Base-by-base conservation (phyloP, 2,797 vertebrate genomes). In the Pangasius sanitwongsei region DNA sequence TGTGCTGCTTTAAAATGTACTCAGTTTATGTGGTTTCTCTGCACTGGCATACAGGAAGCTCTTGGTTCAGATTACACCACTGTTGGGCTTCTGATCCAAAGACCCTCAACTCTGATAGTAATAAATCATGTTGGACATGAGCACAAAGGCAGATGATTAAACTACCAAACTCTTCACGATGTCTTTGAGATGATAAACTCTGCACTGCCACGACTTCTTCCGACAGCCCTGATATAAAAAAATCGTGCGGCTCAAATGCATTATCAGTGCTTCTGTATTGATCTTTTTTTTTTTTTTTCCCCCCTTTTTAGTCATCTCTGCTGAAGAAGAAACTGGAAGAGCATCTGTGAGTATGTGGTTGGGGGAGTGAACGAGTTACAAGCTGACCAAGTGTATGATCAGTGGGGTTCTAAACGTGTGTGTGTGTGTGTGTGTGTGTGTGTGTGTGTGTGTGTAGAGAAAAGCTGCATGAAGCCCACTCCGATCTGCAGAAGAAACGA, bases 241-340 rank as follows among this genome's bases (percentile, higher is more conserved):
- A 53, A 15, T 25, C 48, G 3, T 48, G 41, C 72, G 28, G 70
- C 13, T n/a, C 6, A 50, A 53, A 53, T 5, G 1, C 5, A n/a
- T 3, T 8, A 31, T 15, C 23, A 15, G 55, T 92, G 77, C 0
- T 41, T 3, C 2, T 12, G 9, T 50, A 2, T 41, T 67, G 80
- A n/a, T 89, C 0, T 82, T 63, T 44, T n/a, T 23, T 6, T 28
- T 70, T n/a, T 74, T 55, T 31, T 77, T 87, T 65, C 89, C 48
- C 90, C 80, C 86, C 31, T 16, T 44, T 63, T 9, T 83, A 98
- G 97, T 97, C 97, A 0, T 96, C 96, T 8, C 91, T 97, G 82
- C 91, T 98, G 93, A 96, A 98, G 94, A 97, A 96, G 91, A 98
- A 98, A 92, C 95, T 98, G 20, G 97, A 98, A 75, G 97, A 98